Evolutionary conservation across 2,888 invertebrate genomes (phyloP).

Genomic region (Tillus elongatus): DNA sequence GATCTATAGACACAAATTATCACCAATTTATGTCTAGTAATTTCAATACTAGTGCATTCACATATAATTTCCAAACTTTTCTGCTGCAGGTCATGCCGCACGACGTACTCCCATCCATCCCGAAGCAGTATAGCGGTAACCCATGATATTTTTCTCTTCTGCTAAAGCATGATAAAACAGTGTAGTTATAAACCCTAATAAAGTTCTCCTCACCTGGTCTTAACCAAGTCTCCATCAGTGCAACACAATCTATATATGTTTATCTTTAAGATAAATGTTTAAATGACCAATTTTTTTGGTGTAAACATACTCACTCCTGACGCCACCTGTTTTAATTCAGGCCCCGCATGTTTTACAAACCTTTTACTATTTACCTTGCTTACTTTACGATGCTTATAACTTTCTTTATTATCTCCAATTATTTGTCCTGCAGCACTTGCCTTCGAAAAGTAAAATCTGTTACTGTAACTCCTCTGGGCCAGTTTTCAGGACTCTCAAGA

Average conservation of each 20-base stretch:
- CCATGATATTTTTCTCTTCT: neutral
- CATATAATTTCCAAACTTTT: neutral
- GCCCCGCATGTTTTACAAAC: no score
- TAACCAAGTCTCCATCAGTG: neutral
- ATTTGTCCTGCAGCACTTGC: no score
- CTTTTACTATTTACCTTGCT: neutral
- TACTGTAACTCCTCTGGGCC: neutral
- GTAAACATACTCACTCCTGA: neutral
- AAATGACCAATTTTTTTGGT: neutral
- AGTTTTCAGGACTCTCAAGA: slow-evolving; percentile 3
- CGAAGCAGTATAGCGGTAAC: neutral
- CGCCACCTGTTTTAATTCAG: no score
- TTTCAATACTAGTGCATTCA: neutral
- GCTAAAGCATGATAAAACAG: neutral
- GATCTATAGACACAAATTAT: neutral
- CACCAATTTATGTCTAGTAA: neutral
- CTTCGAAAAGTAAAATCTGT: slow-evolving; percentile 1
- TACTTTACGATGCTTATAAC: neutral
- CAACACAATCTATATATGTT: neutral
- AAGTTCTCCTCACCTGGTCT: neutral
- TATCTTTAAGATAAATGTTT: neutral
- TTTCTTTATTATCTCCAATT: neutral
- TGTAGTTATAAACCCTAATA: neutral
- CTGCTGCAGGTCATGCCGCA: slow-evolving; percentile 1
- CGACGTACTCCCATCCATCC: neutral